Evolutionary conservation across 1,140 invertebrate species (phyloP), one percentile per base, ranked within the genome.

Genomic region (Physella acuta): DNA sequence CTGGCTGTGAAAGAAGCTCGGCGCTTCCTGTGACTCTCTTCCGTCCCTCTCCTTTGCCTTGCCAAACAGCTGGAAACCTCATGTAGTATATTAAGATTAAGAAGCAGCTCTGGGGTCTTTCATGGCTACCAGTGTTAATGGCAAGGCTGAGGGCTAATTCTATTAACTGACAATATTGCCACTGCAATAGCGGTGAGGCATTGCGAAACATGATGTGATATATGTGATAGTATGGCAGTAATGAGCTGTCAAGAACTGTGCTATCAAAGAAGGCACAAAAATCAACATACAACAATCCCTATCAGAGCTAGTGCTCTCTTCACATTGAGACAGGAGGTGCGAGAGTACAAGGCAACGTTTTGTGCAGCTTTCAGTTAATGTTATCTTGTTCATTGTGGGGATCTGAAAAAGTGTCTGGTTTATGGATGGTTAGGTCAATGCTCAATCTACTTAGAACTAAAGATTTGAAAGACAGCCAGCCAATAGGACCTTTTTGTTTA

Each of bases 1-100:
- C 61, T 68, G 62, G 53, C 37, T 71, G 53, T 60, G 39, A 63
- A 24, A 56, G 39, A 37, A 51, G 36, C 51, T 55, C 34, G 31
- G 53, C 34, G 64, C 68, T 70, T 70, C 68, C 68, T 63, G 68
- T 71, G 44, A 71, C 58, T 67, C 28, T 56, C 52, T 56, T 66
- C 64, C 64, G 51, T 58, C 64, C 64, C 52, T 58, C 44, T 55
- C 63, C 63, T 51, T 55, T 66, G 64, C 64, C 64, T 66, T 66
- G 52, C 53, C 64, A 56, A 1, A 33, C 49, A 63, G 34, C 61
- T 37, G 61, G 28, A 49, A 63, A 11, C 39, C n/a, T 31, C 28
- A 37, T 24, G 4, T 20, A 60, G 58, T 8, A 33, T 5, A 17
- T 11, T 11, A 30, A 36, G 5, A 8, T 24, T 60, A 16, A 4